Evolutionary conservation across 2,888 invertebrate genomes (phyloP), one percentile per base, ranked within the genome.

Genomic region (Mythimna ferrago): DNA sequence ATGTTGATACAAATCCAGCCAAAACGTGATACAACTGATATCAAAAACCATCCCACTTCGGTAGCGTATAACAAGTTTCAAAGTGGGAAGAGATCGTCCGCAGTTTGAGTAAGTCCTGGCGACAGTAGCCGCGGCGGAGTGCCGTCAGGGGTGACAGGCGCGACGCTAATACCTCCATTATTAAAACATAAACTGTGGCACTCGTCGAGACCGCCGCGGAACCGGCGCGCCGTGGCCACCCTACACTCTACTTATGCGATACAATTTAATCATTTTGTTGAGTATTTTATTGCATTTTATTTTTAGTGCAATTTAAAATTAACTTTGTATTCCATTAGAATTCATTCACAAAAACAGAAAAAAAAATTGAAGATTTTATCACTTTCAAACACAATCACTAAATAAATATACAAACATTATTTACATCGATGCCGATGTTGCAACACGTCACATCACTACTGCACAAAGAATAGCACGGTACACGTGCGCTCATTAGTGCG

Each of bases 181-280:
- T 92, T 92, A 92, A 93, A 92, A 91, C 92, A 92, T 92, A 93
- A 93, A 92, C 90, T 86, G 86, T 83, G 71, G 76, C 78, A 82
- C 83, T 81, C 83, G 71, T 65, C 81, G 73, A 63, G 67, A 67
- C 76, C 58, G 72, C 71, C 72, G 81, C 79, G 65, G 53, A 62
- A 69, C 63, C 51, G 48, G 14, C 66, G n/a, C 60, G n/a, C 32
- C 72, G 10, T 62, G 21, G 35, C 54, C 44, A 68, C 78, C 73
- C 78, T 67, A 65, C 57, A 57, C 41, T 21, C 14, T 63, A 62
- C 53, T 56, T 64, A 65, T 53, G 38, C n/a, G 38, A 66, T 61
- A 58, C 64, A 56, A n/a, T 35, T 60, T 56, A 16, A 63, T 63
- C 14, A 63, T 68, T 54, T 51, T 21, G 9, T 54, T 2, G 26